A percentile compares a stretch with the other conserved stretches of the same genome.
These are phyloP conservation scores for Eurytoma californica DNA, from an alignment of 2,888 invertebrate genomes.

Conservation along the genomic window DNA sequence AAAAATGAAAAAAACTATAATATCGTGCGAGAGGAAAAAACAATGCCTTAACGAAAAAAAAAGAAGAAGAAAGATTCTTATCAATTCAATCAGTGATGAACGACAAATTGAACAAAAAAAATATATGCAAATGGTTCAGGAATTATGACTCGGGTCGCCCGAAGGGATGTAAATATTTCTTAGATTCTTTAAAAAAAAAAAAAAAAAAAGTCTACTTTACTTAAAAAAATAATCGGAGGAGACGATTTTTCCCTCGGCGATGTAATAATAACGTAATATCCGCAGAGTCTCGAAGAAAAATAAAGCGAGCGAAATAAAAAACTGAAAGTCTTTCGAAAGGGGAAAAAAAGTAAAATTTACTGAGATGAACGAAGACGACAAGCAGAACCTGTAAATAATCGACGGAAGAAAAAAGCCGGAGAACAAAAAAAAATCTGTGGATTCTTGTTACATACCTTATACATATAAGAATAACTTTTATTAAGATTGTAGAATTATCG, in stretches of 20 bases:
- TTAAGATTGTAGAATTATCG: conserved; percentile 45
- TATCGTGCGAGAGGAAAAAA: conserved; percentile 54
- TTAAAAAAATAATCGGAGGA: conserved; percentile 10
- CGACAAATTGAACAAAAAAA: conserved; percentile 1
- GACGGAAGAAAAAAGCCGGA: conserved; percentile 31
- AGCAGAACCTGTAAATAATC: conserved; percentile 49
- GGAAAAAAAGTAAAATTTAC: conserved; percentile 18
- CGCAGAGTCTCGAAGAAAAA: conserved; percentile 17
- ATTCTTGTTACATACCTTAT: conserved; percentile 66
- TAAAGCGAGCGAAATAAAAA: conserved; percentile 2
- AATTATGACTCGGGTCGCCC: conserved; percentile 34
- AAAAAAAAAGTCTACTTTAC: conserved; percentile 22
- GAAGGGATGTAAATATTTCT: conserved; percentile 55
- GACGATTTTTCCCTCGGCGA: conserved; percentile 7
- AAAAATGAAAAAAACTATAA: conserved; percentile 31
- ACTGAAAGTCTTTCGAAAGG: conserved; percentile 50
- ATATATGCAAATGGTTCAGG: conserved; percentile 29
- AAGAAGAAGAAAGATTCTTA: conserved; percentile 33
- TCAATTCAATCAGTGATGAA: conserved; percentile 41
- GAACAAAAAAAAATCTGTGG: conserved; percentile 48
- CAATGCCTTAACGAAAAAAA: conserved; percentile 67
- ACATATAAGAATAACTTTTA: conserved; percentile 55
- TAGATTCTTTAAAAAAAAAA: conserved; percentile 42
- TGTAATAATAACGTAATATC: conserved; percentile 16
- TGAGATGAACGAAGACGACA: conserved; percentile 8